Evolutionary conservation across 2,888 invertebrate species (phyloP), one percentile per base, ranked within the genome.

Genomic region (Lamproptera curius): DNA sequence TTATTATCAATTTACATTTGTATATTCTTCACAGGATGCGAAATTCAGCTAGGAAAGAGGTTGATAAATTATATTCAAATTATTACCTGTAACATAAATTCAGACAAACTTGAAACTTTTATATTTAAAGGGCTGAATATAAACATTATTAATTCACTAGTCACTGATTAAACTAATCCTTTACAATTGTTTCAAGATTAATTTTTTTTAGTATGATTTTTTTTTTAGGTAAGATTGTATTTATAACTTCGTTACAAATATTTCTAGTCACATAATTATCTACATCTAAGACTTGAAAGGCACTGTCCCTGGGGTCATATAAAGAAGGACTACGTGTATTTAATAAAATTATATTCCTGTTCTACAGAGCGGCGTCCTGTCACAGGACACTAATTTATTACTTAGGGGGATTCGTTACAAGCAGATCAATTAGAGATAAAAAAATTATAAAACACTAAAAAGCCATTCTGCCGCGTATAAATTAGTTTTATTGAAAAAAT

Each of bases 321-420:
- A 43, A 42, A 42, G 13, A 38, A 23, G 17, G 23, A 39, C 37
- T 46, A 49, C 50, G 35, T 51, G 46, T 50, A 52, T 52, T 56
- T 59, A 63, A 62, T 63, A 65, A 66, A 67, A 65, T 66, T 57
- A 59, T 56, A 62, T 67, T 58, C 57, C 52, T 51, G 51, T 52
- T 14, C 31, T 16, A 3, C 15, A 10, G 11, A 38, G 36, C 31
- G 33, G 34, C 51, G 53, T 58, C 54, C 56, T 59, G 57, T 59
- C 62, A 41, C 53, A 52, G 56, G 50, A 42, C 43, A 39, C 35
- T 51, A 53, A 55, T 62, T 61, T 61, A 62, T 61, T 51, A 53
- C 50, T 53, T 40, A 40, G 51, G 58, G 60, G 56, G 49, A 53
- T 53, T 42, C 36, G 36, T 48, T 37, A 41, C 36, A 15, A 16